Conservation (phyloP, 1,140 invertebrate genomes). For the Oppia nitens region DNA sequence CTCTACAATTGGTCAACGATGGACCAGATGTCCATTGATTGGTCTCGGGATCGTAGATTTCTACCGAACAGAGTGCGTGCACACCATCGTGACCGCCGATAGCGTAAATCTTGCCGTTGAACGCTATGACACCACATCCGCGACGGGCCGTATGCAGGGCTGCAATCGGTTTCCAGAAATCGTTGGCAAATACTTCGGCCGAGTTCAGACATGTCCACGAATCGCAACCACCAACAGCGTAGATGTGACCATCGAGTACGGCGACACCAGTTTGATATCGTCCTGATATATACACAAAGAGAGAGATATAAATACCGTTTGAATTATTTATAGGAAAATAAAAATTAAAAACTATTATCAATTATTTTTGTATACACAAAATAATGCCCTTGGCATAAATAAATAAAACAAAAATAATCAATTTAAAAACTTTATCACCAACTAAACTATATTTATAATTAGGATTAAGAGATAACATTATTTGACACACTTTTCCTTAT, state of each 20-base stretch:
- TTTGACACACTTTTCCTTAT: conserved; percentile 90
- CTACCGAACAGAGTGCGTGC: conserved; percentile 46
- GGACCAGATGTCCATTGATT: conserved; percentile 47
- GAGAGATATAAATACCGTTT: neutral
- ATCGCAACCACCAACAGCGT: conserved; percentile 36
- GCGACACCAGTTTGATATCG: conserved; percentile 51
- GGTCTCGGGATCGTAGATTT: conserved; percentile 43
- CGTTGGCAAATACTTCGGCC: conserved; percentile 37
- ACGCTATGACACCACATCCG: conserved; percentile 38
- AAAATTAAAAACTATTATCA: too few species aligned
- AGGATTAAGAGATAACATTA: conserved; percentile 85
- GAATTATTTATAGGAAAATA: too few species aligned
- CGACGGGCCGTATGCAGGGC: conserved; percentile 31
- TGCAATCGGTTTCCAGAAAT: conserved; percentile 30
- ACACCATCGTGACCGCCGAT: conserved; percentile 54
- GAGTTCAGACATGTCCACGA: conserved; percentile 36
- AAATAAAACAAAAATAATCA: too few species aligned
- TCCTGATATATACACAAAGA: conserved; percentile 53
- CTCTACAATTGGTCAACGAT: conserved; percentile 40
- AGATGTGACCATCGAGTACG: conserved; percentile 30
- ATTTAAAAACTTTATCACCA: conserved; percentile 86
- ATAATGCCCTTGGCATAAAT: too few species aligned
- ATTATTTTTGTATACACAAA: too few species aligned
- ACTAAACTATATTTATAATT: conserved; percentile 84
- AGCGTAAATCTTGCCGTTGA: conserved; percentile 40